Conservation (phyloP, 2,113 vertebrate genomes). For the Syngnathus typhle region DNA sequence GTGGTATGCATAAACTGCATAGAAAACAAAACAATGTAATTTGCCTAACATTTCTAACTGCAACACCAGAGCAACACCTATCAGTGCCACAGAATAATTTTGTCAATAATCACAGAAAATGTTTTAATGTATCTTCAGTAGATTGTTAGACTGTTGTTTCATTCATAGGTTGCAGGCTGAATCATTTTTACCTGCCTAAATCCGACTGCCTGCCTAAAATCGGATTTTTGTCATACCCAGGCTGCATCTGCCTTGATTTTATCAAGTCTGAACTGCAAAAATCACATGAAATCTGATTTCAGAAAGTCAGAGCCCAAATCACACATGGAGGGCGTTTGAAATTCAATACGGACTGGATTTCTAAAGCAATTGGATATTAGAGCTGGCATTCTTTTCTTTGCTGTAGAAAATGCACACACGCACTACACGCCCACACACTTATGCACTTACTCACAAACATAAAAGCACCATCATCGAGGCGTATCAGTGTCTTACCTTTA, state of each 20-base stretch:
- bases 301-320: background rate
- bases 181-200: background rate
- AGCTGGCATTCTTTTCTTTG: background rate
- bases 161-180: background rate
- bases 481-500: no score
- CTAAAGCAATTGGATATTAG: background rate
- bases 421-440: background rate
- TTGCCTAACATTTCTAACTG: background rate
- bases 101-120: background rate
- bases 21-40: slow-evolving; percentile 37
- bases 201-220: background rate
- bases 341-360: background rate
- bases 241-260: background rate
- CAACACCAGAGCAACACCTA: background rate
- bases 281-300: background rate
- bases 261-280: background rate
- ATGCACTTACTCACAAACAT: no score
- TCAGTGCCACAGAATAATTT: background rate
- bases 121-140: background rate
- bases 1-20: slow-evolving; percentile 28
- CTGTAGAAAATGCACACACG: background rate
- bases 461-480: background rate
- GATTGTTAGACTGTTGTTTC: background rate
- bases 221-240: background rate
- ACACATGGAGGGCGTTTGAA: background rate